phyloP scores from a whole-genome alignment of 2,113 vertebrate species.

The Alethe diademata region DNA sequence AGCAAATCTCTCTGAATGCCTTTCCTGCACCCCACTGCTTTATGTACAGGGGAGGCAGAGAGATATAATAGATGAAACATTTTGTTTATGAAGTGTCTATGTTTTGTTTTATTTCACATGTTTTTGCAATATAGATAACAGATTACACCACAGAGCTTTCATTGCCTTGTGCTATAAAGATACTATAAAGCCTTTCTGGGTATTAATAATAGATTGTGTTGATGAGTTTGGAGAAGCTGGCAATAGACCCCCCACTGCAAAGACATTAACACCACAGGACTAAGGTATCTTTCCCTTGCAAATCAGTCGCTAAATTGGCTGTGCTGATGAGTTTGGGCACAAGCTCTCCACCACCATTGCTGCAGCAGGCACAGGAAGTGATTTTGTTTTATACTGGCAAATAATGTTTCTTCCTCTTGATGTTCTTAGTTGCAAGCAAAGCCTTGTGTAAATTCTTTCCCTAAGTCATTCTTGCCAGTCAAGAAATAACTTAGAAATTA shows the following conservation, averaged over 20 bases:
- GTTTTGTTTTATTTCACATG: constrained; percentile 78
- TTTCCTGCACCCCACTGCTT: constrained; percentile 78
- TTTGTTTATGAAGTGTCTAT: constrained; percentile 78
- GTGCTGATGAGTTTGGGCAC: constrained; percentile 63
- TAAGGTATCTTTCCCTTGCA: constrained; percentile 70
- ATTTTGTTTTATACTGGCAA: constrained; percentile 59
- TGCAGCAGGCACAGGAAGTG: constrained; percentile 55
- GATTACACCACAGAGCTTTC: constrained; percentile 75
- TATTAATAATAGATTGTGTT: constrained; percentile 86
- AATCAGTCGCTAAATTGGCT: constrained; percentile 76
- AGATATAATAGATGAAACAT: constrained; percentile 74
- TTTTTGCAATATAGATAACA: constrained; percentile 82
- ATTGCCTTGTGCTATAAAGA: constrained; percentile 73
- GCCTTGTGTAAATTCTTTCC: constrained; percentile 31
- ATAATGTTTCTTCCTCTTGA: constrained; percentile 22
- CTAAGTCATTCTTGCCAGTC: constrained; percentile 29
- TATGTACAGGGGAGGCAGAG: constrained; percentile 72
- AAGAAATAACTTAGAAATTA: constrained; percentile 58
- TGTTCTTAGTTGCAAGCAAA: constrained; percentile 4
- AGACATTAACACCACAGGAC: constrained; percentile 76
- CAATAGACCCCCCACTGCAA: constrained; percentile 81
- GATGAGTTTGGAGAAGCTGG: constrained; percentile 83
- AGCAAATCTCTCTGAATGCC: constrained; percentile 63
- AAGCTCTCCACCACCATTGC: neutral
- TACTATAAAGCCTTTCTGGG: constrained; percentile 73